Base-by-base conservation (phyloP, 1,140 invertebrate genomes). In the Prorops nasuta region DNA sequence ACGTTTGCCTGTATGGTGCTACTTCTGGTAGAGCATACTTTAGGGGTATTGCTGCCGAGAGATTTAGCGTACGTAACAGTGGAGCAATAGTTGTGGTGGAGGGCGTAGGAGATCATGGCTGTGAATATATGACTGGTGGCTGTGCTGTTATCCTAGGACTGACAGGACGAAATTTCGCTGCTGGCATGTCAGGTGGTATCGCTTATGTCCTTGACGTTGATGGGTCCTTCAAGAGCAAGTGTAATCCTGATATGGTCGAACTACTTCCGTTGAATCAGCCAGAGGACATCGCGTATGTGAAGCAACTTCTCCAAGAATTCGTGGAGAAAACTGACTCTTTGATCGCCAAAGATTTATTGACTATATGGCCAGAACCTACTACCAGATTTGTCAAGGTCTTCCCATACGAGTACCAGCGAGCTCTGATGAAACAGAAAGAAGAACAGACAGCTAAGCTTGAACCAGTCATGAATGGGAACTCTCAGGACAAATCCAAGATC, bases 91-190 rank as follows among this genome's bases (percentile, higher is more conserved):
- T 96, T 2, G 94, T 98, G 15, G 83, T 84, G n/a, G 81, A 89
- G 80, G 96, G 94, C 46, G 94, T 96, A 44, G 97, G 97, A 39
- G 97, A 99, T 81, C 96, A 99, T 77, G 96, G 95, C 20, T 99
- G 97, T 82, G 97, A 99, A 79, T 99, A 99, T 72, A 99, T 99
- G 97, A 99, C 97, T 32, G 96, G 94, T 19, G 96, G 96, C 51
- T 80, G 83, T 51, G 90, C 90, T 49, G 79, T 99, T 6, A 91
- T 99, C 69, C 81, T 99, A 9, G 96, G 96, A 4, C 79, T 89
- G n/a, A 96, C 94, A 10, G 96, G 96, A 44, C 80, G 94, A 46
- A 99, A 99, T 81, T 99, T 99, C 80, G 96, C 95, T 31, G 97
- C 97, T 47, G 97, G 96, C 60, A 98, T 98, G 95, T 95, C 90